A percentile compares a stretch with the other conserved stretches of the same genome.
Conservation (phyloP, 2,797 vertebrate genomes). For the Decapterus maruadsi region DNA sequence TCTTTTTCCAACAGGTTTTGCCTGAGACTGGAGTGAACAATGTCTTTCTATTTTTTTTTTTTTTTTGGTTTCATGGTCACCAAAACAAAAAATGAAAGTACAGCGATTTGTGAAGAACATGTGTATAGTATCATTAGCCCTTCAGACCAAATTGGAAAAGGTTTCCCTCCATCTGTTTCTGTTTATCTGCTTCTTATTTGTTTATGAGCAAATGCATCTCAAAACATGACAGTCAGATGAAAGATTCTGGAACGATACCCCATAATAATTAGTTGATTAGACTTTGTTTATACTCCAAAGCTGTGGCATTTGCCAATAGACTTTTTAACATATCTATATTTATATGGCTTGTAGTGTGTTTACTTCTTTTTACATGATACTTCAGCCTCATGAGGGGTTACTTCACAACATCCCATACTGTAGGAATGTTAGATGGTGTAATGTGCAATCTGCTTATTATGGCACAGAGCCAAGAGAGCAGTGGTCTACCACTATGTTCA, state of each 20-base stretch:
- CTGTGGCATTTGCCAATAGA: background rate
- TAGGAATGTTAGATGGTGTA: background rate
- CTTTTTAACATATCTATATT: background rate
- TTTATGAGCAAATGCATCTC: background rate
- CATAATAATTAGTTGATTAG: background rate
- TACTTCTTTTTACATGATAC: background rate
- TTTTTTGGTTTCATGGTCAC: background rate
- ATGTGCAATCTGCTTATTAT: conserved; percentile 9
- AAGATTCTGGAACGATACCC: background rate
- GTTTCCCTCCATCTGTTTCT: background rate
- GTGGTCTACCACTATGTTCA: conserved; percentile 20
- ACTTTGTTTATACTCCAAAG: background rate
- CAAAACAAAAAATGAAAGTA: background rate
- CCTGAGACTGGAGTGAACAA: background rate
- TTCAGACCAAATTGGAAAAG: no score
- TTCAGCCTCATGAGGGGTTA: background rate
- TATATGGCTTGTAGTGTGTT: background rate
- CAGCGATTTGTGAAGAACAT: background rate
- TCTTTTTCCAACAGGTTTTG: background rate
- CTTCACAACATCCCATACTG: conserved; percentile 2
- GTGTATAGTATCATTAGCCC: background rate
- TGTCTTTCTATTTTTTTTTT: background rate
- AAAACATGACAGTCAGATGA: background rate
- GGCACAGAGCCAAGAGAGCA: conserved; percentile 8
- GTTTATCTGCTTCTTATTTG: background rate